Base-by-base conservation (phyloP, 2,797 vertebrate genomes). In the Sebastes diaconus region DNA sequence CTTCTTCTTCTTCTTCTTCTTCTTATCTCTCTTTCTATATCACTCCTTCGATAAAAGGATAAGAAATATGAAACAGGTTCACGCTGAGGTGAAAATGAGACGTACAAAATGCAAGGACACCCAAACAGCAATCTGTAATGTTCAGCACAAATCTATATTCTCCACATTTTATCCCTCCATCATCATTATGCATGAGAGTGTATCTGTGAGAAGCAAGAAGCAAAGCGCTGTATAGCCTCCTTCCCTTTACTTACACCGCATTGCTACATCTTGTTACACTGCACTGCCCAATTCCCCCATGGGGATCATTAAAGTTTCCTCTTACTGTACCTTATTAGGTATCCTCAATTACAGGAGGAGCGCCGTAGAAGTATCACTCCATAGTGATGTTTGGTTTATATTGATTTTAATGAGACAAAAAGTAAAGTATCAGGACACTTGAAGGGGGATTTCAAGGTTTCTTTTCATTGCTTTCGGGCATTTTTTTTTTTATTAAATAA, bases 281-380 rank as follows among this genome's bases (percentile, higher is more conserved):
- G 77, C 75, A 54, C 55, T 65, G 63, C 36, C 59, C 69, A 73
- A 34, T 75, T 39, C 70, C 61, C 84, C 75, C 79, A 60, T 50
- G 29, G 77, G 85, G 39, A 84, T 91, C 68, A 84, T 88, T 83
- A 83, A 91, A 83, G 60, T 87, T 85, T 87, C 46, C 88, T 81
- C 54, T 78, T 25, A 77, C 72, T 74, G 58, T 79, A 68, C 42
- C 67, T 76, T 68, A 79, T 83, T 79, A 84, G 73, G 14, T 61
- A 57, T 69, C 59, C 22, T 73, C 46, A 77, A 27, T 88, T 76
- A 88, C 61, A 59, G 39, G 60, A 59, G 46, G 60, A 39, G 50
- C 6, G 36, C 54, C 34, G 24, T 5, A 20, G 39, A 52, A 22
- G 63, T 50, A 66, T 32, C 20, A 50, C 18, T 83, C 42, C 14